Conservation (phyloP, 2,113 vertebrate species). For the Puffinus mauretanicus region DNA sequence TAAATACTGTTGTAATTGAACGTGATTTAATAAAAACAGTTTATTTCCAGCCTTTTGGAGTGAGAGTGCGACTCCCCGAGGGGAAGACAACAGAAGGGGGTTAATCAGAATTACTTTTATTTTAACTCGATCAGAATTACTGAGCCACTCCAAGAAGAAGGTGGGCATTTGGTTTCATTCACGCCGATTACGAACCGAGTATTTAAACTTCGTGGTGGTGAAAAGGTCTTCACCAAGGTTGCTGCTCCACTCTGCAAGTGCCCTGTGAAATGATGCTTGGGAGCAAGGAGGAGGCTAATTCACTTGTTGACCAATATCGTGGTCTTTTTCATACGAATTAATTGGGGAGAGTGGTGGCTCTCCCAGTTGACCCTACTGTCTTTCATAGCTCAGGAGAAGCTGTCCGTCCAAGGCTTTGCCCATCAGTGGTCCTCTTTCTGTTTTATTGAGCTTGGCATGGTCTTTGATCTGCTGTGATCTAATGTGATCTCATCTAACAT, state of each 20-base stretch:
- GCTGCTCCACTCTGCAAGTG: not conserved
- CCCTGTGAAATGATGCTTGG: not conserved
- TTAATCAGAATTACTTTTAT: slow-evolving; percentile 21
- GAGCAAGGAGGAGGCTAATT: not conserved
- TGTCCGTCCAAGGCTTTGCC: not conserved
- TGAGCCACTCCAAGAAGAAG: not conserved
- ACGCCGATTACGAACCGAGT: rapidly evolving
- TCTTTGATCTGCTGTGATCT: not conserved
- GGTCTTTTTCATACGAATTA: not conserved
- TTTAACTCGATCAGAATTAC: not conserved
- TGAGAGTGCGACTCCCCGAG: not conserved
- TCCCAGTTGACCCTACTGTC: not conserved
- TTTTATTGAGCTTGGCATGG: not conserved
- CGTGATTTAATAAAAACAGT: slow-evolving; percentile 49
- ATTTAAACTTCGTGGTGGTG: not conserved
- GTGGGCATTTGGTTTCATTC: not conserved
- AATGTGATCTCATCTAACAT: not conserved
- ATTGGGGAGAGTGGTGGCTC: not conserved
- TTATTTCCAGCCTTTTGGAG: slow-evolving; percentile 20
- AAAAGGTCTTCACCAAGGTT: not conserved
- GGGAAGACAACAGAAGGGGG: not conserved
- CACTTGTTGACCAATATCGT: not conserved
- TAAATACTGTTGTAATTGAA: slow-evolving; percentile 63
- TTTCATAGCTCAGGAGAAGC: not conserved
- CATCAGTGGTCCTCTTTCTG: not conserved